These are phyloP conservation scores for Scomber scombrus DNA, from an alignment of 2,113 vertebrate genomes.

Conservation along the genomic window DNA sequence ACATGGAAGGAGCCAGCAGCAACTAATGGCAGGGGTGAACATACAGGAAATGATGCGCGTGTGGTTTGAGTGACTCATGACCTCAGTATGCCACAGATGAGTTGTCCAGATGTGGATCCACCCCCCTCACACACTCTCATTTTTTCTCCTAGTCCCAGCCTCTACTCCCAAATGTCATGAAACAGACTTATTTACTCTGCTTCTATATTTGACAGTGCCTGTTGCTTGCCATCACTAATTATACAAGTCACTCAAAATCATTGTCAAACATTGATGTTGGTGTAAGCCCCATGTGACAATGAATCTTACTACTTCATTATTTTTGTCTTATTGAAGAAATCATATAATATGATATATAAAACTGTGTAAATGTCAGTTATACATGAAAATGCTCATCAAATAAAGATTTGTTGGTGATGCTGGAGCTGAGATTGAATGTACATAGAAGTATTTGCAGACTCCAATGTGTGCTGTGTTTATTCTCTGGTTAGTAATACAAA, in stretches of 20 bases:
- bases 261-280: neutral
- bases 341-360: neutral
- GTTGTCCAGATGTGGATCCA: constrained; percentile 71
- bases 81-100: constrained; percentile 77
- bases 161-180: constrained; percentile 20
- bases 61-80: constrained; percentile 77
- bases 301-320: neutral
- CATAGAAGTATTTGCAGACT: no score
- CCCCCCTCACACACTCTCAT: constrained; percentile 15
- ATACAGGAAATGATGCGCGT: constrained; percentile 76
- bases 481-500: neutral
- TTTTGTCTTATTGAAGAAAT: neutral
- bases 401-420: neutral
- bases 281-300: neutral
- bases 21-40: constrained; percentile 57
- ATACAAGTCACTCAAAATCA: neutral
- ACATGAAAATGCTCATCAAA: neutral
- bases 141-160: neutral
- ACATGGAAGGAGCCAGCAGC: constrained; percentile 29
- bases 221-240: neutral
- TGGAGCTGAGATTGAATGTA: no score
- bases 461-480: neutral
- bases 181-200: neutral
- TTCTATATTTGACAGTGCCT: constrained; percentile 22
- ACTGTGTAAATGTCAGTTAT: no score